Conservation (phyloP, 2,888 invertebrate genomes). For the Nephrotoma appendiculata region DNA sequence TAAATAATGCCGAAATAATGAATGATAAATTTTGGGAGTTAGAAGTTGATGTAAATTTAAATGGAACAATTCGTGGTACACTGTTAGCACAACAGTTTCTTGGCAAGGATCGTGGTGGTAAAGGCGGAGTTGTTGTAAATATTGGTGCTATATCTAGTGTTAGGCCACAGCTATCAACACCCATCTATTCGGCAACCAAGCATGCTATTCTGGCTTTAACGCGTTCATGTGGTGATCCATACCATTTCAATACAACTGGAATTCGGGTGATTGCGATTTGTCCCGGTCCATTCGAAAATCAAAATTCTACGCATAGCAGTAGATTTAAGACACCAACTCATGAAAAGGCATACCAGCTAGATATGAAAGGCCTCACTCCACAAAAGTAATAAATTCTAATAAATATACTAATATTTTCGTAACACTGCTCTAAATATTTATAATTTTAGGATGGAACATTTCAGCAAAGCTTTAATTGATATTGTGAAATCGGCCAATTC, state of each 20-base stretch:
- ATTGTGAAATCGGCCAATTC: conserved; percentile 49
- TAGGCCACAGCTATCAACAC: conserved; percentile 53
- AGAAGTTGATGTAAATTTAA: conserved; percentile 63
- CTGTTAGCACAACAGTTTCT: conserved; percentile 58
- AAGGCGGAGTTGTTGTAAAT: conserved; percentile 62
- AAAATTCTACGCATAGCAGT: conserved; percentile 51
- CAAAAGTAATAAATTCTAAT: conserved; percentile 39
- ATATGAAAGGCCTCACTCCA: conserved; percentile 44
- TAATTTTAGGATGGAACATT: conserved; percentile 44
- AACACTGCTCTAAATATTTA: conserved; percentile 2
- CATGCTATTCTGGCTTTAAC: conserved; percentile 61
- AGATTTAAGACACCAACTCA: conserved; percentile 56
- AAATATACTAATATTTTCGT: background rate
- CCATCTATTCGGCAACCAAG: conserved; percentile 64
- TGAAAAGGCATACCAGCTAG: conserved; percentile 56
- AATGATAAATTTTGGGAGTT: conserved; percentile 63
- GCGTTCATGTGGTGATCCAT: conserved; percentile 58
- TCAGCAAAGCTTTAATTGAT: conserved; percentile 50
- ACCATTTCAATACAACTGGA: conserved; percentile 56
- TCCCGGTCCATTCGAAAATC: conserved; percentile 52
- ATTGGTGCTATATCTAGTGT: conserved; percentile 57
- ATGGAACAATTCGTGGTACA: conserved; percentile 62
- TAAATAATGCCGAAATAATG: conserved; percentile 69
- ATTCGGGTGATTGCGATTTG: conserved; percentile 56
- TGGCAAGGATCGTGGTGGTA: conserved; percentile 60